Evolutionary conservation across 2,888 invertebrate species (phyloP).

Genomic region (Anoncus sp.): DNA sequence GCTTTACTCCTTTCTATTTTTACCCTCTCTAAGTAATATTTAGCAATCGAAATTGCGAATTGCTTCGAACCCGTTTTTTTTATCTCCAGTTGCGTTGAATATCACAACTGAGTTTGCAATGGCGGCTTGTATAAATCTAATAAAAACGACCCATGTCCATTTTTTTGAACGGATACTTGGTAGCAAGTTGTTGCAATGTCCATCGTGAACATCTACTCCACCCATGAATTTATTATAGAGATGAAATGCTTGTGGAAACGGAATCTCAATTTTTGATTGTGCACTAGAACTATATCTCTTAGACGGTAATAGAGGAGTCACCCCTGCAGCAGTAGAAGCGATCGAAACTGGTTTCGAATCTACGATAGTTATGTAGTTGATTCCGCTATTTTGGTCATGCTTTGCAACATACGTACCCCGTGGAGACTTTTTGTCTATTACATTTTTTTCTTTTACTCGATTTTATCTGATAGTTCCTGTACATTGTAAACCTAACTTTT

Average conservation of each 20-base stretch:
- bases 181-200: constrained; percentile 60
- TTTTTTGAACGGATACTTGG: constrained; percentile 62
- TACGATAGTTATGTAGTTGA: constrained; percentile 63
- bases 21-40: too few species aligned
- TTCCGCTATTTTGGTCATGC: constrained; percentile 63
- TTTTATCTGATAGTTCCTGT: constrained; percentile 62
- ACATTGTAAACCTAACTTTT: constrained; percentile 53
- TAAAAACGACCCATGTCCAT: constrained; percentile 61
- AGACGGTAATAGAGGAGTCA: constrained; percentile 57
- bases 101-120: constrained; percentile 59
- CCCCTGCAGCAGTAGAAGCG: constrained; percentile 62
- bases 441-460: constrained; percentile 57
- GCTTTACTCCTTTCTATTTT: too few species aligned
- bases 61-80: not conserved
- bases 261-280: constrained; percentile 54
- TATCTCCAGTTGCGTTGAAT: too few species aligned
- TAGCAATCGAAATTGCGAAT: too few species aligned
- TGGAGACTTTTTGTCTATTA: constrained; percentile 56
- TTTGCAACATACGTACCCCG: constrained; percentile 60
- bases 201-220: too few species aligned
- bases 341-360: constrained; percentile 66
- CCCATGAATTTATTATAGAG: constrained; percentile 60
- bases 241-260: constrained; percentile 58
- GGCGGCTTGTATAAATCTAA: constrained; percentile 53
- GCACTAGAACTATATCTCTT: too few species aligned